Percentiles rank a stretch among this genome's conserved stretches.
Conservation (phyloP, 2,113 vertebrate genomes). For the Hystrix cristata region DNA sequence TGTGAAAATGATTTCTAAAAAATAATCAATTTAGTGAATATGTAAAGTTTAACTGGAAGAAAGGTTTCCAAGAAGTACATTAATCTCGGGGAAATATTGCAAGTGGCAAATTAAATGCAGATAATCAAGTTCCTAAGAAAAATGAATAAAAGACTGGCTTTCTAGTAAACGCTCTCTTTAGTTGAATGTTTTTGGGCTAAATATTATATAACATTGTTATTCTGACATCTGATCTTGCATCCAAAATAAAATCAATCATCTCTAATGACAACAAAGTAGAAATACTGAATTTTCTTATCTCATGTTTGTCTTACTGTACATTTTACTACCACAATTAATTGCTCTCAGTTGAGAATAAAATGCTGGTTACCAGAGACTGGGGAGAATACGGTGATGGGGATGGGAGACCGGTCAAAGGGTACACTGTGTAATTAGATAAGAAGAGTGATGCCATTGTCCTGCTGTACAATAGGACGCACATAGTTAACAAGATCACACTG, state of each 20-base stretch:
- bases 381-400: not conserved
- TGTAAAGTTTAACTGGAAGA: conserved; percentile 15
- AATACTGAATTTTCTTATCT: not conserved
- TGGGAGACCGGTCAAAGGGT: not conserved
- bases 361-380: not conserved
- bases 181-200: conserved; percentile 3
- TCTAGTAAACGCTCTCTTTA: not conserved
- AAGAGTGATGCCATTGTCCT: not conserved
- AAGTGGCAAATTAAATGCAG: conserved; percentile 9
- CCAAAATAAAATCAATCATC: conserved; percentile 2
- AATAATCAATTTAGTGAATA: conserved; percentile 56
- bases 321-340: not conserved
- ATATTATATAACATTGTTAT: not conserved
- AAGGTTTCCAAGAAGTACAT: conserved; percentile 21
- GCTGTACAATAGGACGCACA: not conserved
- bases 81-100: conserved; percentile 39
- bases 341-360: not conserved
- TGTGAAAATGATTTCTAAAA: conserved; percentile 50
- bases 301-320: not conserved
- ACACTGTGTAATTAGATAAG: not conserved
- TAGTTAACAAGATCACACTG: not conserved
- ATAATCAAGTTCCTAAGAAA: conserved; percentile 34
- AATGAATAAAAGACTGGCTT: not conserved
- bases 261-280: not conserved
- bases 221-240: not conserved